Evolutionary conservation across 1,140 invertebrate species (phyloP).

Genomic region (Drosophila orosa): DNA sequence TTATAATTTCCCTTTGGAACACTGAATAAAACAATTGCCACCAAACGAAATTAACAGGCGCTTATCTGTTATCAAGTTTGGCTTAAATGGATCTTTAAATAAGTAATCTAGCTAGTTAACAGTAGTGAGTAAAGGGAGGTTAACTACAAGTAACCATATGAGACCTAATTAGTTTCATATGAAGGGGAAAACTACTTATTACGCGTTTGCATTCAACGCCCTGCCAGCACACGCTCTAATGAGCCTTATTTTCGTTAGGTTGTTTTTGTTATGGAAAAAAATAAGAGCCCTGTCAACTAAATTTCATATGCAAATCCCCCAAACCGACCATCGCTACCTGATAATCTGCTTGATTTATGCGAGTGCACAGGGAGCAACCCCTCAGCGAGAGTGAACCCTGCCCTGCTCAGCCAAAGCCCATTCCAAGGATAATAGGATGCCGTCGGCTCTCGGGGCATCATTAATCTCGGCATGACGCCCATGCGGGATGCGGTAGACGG

Average conservation of each 20-base stretch:
- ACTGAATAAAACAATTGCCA: not conserved
- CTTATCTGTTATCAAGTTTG: not conserved
- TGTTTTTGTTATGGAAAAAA: conserved; percentile 11
- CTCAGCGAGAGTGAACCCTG: conserved; percentile 29
- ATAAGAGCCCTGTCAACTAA: conserved; percentile 64
- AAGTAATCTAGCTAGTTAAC: not conserved
- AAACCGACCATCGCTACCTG: conserved; percentile 70
- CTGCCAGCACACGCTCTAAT: conserved; percentile 3
- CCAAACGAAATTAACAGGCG: not conserved
- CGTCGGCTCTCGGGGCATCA: conserved; percentile 55
- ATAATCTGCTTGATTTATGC: conserved; percentile 78
- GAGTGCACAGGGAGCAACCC: conserved; percentile 45
- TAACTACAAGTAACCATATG: not conserved
- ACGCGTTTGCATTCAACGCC: not conserved
- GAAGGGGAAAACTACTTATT: not conserved
- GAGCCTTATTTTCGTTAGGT: not conserved
- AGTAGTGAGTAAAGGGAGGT: no score
- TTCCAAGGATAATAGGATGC: conserved; percentile 56
- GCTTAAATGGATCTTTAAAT: not conserved
- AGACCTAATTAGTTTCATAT: not conserved
- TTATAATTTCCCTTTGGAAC: not conserved
- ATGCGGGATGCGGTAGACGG: conserved; percentile 57
- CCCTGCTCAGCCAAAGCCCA: conserved; percentile 2
- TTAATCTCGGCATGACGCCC: conserved; percentile 63
- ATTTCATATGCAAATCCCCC: conserved; percentile 78